phyloP scores from a whole-genome alignment of 2,113 vertebrate genomes.

The Lutjanus erythropterus region DNA sequence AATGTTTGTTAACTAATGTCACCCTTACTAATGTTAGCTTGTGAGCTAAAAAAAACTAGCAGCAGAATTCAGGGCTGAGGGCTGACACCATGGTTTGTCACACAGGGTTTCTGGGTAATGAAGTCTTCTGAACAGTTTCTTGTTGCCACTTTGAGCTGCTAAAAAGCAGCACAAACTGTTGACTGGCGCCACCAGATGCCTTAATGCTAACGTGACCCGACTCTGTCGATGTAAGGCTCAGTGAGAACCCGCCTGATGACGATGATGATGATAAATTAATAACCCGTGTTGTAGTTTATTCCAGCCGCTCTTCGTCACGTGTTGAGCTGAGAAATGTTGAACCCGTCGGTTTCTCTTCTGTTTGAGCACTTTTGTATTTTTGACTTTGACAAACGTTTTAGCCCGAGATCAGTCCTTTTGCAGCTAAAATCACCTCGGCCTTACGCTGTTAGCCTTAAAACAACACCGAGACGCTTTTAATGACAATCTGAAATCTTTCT shows the following conservation, averaged over 20 bases:
- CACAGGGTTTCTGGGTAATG: constrained; percentile 19
- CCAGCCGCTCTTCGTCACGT: not conserved
- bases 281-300: not conserved
- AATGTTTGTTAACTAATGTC: not conserved
- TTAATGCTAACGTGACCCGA: not conserved
- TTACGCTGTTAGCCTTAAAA: constrained; percentile 10
- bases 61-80: no score
- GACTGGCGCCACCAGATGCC: not conserved
- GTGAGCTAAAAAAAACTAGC: not conserved
- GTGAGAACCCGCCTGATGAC: not conserved
- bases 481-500: not conserved
- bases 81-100: no score
- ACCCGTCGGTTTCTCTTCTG: not conserved
- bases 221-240: not conserved
- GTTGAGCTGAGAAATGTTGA: not conserved
- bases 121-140: not conserved
- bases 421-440: not conserved
- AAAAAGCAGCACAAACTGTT: not conserved
- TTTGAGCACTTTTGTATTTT: constrained; percentile 39
- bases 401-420: no score
- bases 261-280: not conserved
- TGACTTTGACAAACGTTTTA: not conserved
- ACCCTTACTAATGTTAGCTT: not conserved
- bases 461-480: not conserved
- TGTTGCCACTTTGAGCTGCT: not conserved